Evolutionary conservation across 1,140 invertebrate genomes (phyloP).

Genomic region (Ridgeia piscesae): DNA sequence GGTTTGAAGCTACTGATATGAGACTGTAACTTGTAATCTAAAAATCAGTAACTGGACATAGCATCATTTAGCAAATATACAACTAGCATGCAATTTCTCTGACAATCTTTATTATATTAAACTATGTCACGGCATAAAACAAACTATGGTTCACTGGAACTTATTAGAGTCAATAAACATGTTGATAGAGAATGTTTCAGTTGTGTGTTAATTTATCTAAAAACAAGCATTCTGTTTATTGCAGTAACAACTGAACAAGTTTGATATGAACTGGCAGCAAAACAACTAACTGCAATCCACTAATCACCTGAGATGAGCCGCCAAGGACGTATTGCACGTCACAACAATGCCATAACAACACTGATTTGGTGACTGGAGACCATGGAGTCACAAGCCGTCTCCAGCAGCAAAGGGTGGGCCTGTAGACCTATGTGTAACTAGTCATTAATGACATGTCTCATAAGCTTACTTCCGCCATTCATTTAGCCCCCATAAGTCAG

Average conservation of each 20-base stretch:
- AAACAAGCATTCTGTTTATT: background rate
- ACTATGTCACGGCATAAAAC: too few species aligned
- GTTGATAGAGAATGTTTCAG: background rate
- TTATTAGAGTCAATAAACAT: background rate
- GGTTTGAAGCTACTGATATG: too few species aligned
- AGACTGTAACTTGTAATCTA: too few species aligned
- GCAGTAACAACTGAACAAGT: background rate
- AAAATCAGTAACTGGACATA: too few species aligned
- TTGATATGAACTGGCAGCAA: background rate
- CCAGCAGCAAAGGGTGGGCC: background rate
- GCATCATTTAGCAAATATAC: too few species aligned
- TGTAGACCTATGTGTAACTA: background rate
- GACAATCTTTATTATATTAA: too few species aligned
- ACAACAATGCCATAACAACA: background rate
- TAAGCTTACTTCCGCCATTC: background rate
- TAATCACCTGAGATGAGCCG: background rate
- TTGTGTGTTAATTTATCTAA: background rate
- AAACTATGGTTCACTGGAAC: background rate
- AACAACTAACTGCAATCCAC: background rate
- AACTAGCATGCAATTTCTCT: too few species aligned
- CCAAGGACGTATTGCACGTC: background rate
- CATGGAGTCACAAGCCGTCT: background rate
- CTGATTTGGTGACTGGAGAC: background rate
- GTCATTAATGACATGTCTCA: background rate
- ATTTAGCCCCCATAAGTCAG: background rate